Evolutionary conservation across 2,113 vertebrate genomes (phyloP), one percentile per base, ranked within the genome.

Genomic region (Amphiprion ocellaris): DNA sequence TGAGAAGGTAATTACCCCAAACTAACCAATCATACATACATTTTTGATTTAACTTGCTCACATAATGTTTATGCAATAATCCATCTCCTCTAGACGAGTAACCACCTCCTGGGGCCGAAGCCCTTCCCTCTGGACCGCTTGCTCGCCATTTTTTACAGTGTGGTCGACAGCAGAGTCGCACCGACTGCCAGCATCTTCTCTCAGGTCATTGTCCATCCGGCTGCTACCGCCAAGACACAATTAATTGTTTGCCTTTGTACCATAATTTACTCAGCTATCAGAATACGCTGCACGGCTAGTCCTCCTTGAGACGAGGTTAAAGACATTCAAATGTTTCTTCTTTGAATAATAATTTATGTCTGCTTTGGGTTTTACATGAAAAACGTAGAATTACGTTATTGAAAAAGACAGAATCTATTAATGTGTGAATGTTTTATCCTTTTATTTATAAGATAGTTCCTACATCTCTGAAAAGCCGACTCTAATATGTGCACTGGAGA

Each of bases 51-150:
- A 21, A 16, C 0, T 19, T 74, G 23, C 67, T 28, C 17, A 24
- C 23, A 23, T 5, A 10, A 47, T 15, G 14, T 21, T 24, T 33
- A n/a, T 28, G n/a, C 19, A 4, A 39, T 21, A 21, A 21, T 58
- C 19, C 46, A 4, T 64, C n/a, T 52, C 30, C 68, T 7, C 24
- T 81, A 99, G 98, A 99, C 97, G 3, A 99, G 97, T 91, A 99
- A 97, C 93, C 98, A 99, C 82, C 96, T 99, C 17, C 95, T 98
- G 56, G 98, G 98, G 4, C 98, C 98, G n/a, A 99, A 99, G 88
- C 95, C 97, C 1, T 99, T 99, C 88, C 96, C 97, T 49, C 82
- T 99, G 88, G 98, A 99, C 91, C 96, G 98, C 62, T 89, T 99
- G 76, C 92, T 99, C 66, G 98, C 98, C 50, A 97, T 99, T 88